A percentile compares a stretch with the other conserved stretches of the same genome.
These are phyloP conservation scores for Sceloporus tristichus DNA, from an alignment of 2,113 vertebrate genomes.

Conservation along the genomic window DNA sequence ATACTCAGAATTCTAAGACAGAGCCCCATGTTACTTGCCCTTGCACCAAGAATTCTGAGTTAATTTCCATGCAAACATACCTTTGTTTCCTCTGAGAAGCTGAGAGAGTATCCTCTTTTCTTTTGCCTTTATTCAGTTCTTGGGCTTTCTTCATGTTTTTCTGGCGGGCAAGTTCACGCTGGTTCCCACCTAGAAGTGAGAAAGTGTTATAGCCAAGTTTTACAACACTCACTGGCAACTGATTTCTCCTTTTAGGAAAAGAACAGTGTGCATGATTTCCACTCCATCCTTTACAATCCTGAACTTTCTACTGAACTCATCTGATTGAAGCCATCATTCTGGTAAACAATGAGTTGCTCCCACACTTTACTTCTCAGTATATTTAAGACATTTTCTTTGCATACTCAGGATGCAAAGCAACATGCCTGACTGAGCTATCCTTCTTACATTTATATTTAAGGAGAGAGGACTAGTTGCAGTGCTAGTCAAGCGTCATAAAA, in stretches of 20 bases:
- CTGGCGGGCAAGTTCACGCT: constrained; percentile 82
- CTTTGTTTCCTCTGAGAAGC: constrained; percentile 82
- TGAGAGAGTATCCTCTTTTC: constrained; percentile 81
- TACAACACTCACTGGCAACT: neutral
- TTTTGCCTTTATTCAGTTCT: constrained; percentile 82
- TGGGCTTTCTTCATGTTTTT: constrained; percentile 84
- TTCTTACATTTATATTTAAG: too few relatives aligned
- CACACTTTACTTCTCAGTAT: too few relatives aligned
- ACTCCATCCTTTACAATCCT: too few relatives aligned
- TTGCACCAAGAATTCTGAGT: neutral
- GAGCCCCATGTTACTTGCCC: neutral
- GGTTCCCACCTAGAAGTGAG: constrained; percentile 78
- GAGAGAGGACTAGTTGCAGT: neutral
- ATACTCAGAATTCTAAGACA: neutral
- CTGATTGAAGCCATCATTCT: too few relatives aligned
- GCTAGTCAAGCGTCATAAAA: neutral
- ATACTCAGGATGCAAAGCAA: too few relatives aligned
- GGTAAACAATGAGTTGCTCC: too few relatives aligned
- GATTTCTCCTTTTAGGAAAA: neutral
- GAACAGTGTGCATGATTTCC: neutral
- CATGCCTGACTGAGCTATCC: too few relatives aligned
- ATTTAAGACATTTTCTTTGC: too few relatives aligned
- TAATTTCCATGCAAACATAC: constrained; percentile 51
- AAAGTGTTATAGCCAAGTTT: neutral
- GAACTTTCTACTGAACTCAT: too few relatives aligned